Base-by-base conservation (phyloP, 2,888 invertebrate genomes). In the Thecocarcelia acutangulata region DNA sequence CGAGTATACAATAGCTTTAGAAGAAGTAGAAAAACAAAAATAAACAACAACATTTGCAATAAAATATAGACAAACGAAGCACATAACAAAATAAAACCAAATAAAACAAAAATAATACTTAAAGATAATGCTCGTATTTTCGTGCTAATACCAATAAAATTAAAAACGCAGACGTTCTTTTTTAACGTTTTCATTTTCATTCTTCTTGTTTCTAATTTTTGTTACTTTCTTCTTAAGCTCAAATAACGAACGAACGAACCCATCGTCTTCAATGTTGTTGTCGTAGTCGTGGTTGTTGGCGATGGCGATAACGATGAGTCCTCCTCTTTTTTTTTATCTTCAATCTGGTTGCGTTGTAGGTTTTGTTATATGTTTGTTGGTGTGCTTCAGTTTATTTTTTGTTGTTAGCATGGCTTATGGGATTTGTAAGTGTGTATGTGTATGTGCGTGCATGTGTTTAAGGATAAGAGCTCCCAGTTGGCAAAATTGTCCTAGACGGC, bases 251-350 rank as follows among this genome's bases (percentile, higher is more conserved):
- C n/a, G n/a, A n/a, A n/a, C n/a, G n/a, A 37, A 33, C 64, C 64
- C 70, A 66, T 72, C 61, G 75, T 75, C 68, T 70, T 56, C 13
- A 72, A 37, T 80, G 58, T 69, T 64, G 75, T 58, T 75, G 70
- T 70, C 61, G 42, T 69, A 46, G 69, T 69, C 61, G 61, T 50
- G 17, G 77, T 70, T 58, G 78, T 77, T 50, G 66, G 48, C 48
- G 63, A 48, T 19, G 63, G 28, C 52, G 58, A 59, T 21, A 40
- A 19, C 0, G 15, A 17, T 48, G 48, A 17, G 68, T 33, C 33
- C 33, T 33, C 33, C 33, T 33, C 9, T 21, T 64, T 6, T 52
- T 42, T 12, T 24, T 61, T 61, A 40, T 61, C 37, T 52, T 24
- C 19, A 12, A 40, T 5, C 1, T 59, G n/a, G n/a, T 66, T 52